These are phyloP conservation scores for Tauraco hartlaubi DNA, from an alignment of 2,797 vertebrate genomes.

Conservation along the genomic window DNA sequence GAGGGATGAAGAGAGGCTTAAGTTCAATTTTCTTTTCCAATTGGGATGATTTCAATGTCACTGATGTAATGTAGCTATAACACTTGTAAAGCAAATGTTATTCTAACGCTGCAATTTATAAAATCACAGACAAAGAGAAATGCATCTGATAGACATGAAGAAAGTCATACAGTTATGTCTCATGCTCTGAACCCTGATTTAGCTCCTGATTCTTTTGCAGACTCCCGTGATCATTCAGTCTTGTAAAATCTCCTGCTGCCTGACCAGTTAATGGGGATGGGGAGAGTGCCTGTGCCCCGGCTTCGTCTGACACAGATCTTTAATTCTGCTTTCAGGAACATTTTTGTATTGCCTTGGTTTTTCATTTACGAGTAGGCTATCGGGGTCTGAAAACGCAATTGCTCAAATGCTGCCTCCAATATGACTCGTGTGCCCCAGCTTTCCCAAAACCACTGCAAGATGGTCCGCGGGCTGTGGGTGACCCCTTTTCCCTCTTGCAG, in stretches of 20 bases:
- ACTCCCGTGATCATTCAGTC: not conserved
- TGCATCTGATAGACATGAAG: not conserved
- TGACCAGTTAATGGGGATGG: not conserved
- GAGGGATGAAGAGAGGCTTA: not conserved
- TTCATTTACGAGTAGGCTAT: not conserved
- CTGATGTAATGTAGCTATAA: not conserved
- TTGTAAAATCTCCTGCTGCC: not conserved
- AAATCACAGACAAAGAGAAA: slow-evolving; percentile 5
- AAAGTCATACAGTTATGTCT: not conserved
- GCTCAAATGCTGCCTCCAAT: not conserved
- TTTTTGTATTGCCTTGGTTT: not conserved
- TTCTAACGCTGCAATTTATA: not conserved
- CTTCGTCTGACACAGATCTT: not conserved
- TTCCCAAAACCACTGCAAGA: not conserved
- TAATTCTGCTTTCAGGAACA: not conserved
- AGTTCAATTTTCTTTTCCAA: not conserved
- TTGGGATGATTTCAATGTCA: not conserved
- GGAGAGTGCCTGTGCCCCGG: accelerated
- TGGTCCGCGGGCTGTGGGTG: not conserved
- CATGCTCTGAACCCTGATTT: not conserved
- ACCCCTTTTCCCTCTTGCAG: not conserved
- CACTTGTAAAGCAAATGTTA: not conserved
- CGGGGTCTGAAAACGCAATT: not conserved
- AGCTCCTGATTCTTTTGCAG: not conserved
- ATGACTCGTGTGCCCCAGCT: accelerated